phyloP scores from a whole-genome alignment of 2,113 vertebrate species.

The Trachemys scripta region DNA sequence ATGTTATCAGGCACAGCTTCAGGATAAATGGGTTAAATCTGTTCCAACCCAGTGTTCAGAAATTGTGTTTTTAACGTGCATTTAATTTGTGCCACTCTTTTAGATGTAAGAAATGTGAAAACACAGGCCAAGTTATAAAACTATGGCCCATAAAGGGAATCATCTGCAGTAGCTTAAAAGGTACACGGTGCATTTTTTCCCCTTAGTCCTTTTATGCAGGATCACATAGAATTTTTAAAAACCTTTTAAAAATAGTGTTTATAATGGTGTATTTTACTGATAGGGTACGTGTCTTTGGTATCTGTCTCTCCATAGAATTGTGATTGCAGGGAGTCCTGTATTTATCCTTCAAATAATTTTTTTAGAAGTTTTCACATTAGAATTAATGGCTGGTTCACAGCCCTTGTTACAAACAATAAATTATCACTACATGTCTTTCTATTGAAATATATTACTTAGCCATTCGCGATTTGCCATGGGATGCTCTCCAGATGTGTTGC shows the following conservation, averaged over 20 bases:
- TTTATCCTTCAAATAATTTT: slow-evolving; percentile 45
- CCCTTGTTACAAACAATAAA: slow-evolving; percentile 76
- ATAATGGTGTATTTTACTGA: background rate
- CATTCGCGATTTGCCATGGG: slow-evolving; percentile 79
- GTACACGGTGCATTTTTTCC: background rate
- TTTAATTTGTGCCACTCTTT: slow-evolving; percentile 77
- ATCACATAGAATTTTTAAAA: background rate
- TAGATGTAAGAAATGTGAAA: slow-evolving; percentile 71
- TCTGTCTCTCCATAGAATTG: background rate
- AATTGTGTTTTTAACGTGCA: slow-evolving; percentile 72
- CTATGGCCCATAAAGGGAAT: slow-evolving; percentile 44
- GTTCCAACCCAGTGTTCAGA: slow-evolving; percentile 65
- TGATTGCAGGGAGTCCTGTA: slow-evolving; percentile 12
- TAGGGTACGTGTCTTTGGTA: background rate
- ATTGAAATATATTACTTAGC: slow-evolving; percentile 83
- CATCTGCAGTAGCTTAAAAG: slow-evolving; percentile 25
- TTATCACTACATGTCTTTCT: slow-evolving; percentile 78
- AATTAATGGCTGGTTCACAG: slow-evolving; percentile 71
- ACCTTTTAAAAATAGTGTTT: background rate
- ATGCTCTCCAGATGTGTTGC: slow-evolving; percentile 86
- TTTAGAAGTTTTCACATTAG: slow-evolving; percentile 60
- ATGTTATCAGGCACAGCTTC: slow-evolving; percentile 76
- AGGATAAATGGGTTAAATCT: slow-evolving; percentile 77
- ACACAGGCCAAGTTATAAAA: slow-evolving; percentile 49
- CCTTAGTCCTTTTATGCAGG: background rate